A percentile compares a stretch with the other conserved stretches of the same genome.
phyloP scores from a whole-genome alignment of 1,140 invertebrate genomes.

The Matsumurasca onukii region DNA sequence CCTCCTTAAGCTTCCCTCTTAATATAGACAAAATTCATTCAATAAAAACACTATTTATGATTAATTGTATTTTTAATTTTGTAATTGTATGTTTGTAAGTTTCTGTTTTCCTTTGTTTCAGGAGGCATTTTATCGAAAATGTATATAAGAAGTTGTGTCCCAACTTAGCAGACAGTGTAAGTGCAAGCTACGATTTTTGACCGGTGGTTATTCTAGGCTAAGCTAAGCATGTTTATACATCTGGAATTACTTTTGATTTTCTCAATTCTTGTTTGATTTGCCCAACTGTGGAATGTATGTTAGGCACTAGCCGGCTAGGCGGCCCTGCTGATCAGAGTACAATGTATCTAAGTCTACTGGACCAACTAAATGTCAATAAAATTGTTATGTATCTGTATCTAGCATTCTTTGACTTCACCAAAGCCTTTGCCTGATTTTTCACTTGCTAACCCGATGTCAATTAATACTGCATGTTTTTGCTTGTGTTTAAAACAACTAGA shows the following conservation, averaged over 20 bases:
- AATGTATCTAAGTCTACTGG: constrained; percentile 27
- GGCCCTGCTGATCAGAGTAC: not conserved
- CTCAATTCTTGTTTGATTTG: not conserved
- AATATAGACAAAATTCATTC: no score
- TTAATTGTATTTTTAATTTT: no score
- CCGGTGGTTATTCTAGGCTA: constrained; percentile 13
- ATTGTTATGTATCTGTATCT: constrained; percentile 18
- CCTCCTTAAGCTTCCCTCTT: no score
- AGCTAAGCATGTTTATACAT: constrained; percentile 17
- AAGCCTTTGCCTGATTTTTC: constrained; percentile 1
- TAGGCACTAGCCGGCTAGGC: constrained; percentile 2
- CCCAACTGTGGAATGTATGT: constrained; percentile 8
- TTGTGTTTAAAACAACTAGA: no score
- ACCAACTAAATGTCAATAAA: constrained; percentile 25
- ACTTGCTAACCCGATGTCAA: not conserved
- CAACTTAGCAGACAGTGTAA: constrained; percentile 60
- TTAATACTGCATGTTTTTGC: not conserved
- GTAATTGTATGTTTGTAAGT: no score
- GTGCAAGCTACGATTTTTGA: constrained; percentile 42
- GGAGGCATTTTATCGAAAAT: constrained; percentile 60
- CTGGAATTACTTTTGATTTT: not conserved
- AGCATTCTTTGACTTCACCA: constrained; percentile 18
- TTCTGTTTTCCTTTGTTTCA: constrained; percentile 48
- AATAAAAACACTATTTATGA: no score
- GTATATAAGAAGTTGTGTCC: constrained; percentile 64